Evolutionary conservation across 23 tunicate species (phyloP), one percentile per base, ranked within the genome.

Genomic region (Clavelina lepadiformis): DNA sequence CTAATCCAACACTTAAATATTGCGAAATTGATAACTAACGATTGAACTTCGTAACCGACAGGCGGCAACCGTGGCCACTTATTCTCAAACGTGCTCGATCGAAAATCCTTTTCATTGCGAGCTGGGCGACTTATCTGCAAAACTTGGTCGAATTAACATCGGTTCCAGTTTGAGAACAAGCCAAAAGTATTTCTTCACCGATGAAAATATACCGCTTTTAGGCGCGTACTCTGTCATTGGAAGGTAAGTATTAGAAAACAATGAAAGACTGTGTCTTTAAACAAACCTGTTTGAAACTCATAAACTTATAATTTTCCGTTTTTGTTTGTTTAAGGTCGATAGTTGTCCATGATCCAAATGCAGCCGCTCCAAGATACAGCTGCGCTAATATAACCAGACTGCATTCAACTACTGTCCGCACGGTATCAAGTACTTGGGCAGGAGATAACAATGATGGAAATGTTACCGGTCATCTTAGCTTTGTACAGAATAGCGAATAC

Each of bases 301-400:
- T 8, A n/a, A n/a, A 27, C 26, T n/a, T 53, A 5, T 53, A 27
- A 53, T 53, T 53, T 13, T 8, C 20, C 20, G 7, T 58, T 58
- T 29, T 28, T 15, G 6, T 25, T 58, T 4, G 18, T 24, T 66
- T 66, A 27, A 86, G 95, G 35, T 86, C 95, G 21, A 66, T 86
- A 5, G 83, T 77, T 1, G 65, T 86, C 0, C 95, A 86, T 46
- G 75, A 33, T 23, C 28, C 72, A 11, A 51, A 41, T 15, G 49
- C n/a, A 19, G 95, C 50, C 3, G 85, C 80, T 22, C 69, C 85
- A 2, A 69, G 95, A 11, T 86, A 76, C 65, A 85, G 85, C 0
- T 86, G 95, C 76, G 85, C 80, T 11, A 86, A 86, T 56, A 77
- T 86, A 31, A 86, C 95, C 19, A 21, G 2, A 33, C 75, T 86